Percentiles rank a stretch among this genome's conserved stretches.
These are phyloP conservation scores for Flexamia atlantica DNA, from an alignment of 2,888 invertebrate species.

Conservation along the genomic window DNA sequence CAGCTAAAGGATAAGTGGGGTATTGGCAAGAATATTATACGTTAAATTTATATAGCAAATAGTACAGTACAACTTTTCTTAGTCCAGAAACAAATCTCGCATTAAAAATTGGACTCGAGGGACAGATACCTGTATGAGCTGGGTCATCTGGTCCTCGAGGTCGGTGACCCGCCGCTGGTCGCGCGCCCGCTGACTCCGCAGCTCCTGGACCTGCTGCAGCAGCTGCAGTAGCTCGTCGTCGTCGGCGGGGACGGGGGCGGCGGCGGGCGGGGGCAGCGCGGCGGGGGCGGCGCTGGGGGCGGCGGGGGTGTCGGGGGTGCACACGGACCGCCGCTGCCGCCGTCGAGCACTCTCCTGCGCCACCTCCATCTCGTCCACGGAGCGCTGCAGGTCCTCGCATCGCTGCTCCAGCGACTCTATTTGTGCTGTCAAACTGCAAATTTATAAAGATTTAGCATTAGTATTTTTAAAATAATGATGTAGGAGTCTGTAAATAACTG, in stretches of 20 bases:
- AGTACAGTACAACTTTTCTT: too few relatives aligned
- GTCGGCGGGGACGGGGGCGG: conserved; percentile 71
- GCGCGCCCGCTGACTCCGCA: conserved; percentile 81
- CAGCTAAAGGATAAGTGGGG: too few relatives aligned
- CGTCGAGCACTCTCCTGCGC: conserved; percentile 78
- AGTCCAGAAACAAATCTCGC: too few relatives aligned
- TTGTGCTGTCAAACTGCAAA: conserved; percentile 82
- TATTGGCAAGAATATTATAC: too few relatives aligned
- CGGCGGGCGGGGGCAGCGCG: conserved; percentile 60
- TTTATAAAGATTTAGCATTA: too few relatives aligned
- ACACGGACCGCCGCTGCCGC: conserved; percentile 75
- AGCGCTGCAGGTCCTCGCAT: conserved; percentile 90
- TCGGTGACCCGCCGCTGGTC: conserved; percentile 86
- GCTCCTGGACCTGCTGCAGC: conserved; percentile 84
- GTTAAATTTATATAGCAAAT: too few relatives aligned
- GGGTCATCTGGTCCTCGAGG: conserved; percentile 86
- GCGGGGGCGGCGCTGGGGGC: conserved; percentile 74
- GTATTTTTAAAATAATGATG: too few relatives aligned
- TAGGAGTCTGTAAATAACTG: too few relatives aligned
- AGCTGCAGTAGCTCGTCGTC: conserved; percentile 74
- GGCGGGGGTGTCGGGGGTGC: conserved; percentile 60
- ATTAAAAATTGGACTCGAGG: too few relatives aligned
- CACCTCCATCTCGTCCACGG: conserved; percentile 79
- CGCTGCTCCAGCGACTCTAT: conserved; percentile 89
- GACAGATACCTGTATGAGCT: conserved; percentile 84